Percentiles rank a stretch among this genome's conserved stretches.
Conservation (phyloP, 2,797 vertebrate species). For the Crenichthys baileyi region DNA sequence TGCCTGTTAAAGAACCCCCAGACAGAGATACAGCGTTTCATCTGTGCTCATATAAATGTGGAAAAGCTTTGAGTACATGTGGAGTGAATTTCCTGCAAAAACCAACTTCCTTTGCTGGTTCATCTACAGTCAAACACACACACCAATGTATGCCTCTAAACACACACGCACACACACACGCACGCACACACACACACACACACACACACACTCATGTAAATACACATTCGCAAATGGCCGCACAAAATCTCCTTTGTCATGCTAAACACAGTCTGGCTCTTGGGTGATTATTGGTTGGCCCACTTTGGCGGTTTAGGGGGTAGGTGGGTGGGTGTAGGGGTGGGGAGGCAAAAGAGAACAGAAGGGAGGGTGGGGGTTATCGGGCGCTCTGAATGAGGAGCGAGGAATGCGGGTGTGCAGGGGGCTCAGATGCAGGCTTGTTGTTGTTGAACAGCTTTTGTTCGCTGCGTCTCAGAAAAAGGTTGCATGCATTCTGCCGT, state of each 20-base stretch:
- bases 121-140: conserved; percentile 26
- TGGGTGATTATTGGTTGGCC: conserved; percentile 67
- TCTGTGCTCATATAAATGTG: conserved; percentile 54
- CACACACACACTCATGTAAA: conserved; percentile 12
- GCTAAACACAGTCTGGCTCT: conserved; percentile 72
- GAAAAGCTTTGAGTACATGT: conserved; percentile 68
- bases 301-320: conserved; percentile 51
- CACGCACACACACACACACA: conserved; percentile 18
- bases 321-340: conserved; percentile 18
- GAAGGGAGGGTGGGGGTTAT: conserved; percentile 49
- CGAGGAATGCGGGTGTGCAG: conserved; percentile 65
- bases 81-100: conserved; percentile 71
- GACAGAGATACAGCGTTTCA: conserved; percentile 61
- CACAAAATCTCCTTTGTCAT: conserved; percentile 76
- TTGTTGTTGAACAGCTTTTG: conserved; percentile 62
- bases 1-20: conserved; percentile 61
- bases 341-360: conserved; percentile 39
- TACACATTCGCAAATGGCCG: conserved; percentile 45
- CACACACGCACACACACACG: conserved; percentile 3
- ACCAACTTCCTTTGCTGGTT: conserved; percentile 69
- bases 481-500: conserved; percentile 4
- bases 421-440: conserved; percentile 57
- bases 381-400: conserved; percentile 56
- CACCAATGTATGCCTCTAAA: conserved; percentile 24
- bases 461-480: conserved; percentile 31